phyloP scores from a whole-genome alignment of 1,140 invertebrate species.

The Hylaeus volcanicus region DNA sequence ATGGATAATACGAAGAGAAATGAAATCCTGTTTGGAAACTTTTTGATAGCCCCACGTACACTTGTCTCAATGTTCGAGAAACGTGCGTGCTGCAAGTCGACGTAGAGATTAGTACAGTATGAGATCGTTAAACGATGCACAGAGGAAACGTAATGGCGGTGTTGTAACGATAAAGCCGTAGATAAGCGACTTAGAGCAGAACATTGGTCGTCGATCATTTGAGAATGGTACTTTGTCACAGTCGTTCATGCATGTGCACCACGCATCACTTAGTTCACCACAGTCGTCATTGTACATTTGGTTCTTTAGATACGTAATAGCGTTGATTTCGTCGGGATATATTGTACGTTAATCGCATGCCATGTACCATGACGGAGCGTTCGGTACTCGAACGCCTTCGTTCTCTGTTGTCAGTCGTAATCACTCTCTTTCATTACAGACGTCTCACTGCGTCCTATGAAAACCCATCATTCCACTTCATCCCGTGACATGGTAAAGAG shows the following conservation, averaged over 20 bases:
- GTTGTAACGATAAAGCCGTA: slow-evolving; percentile 4
- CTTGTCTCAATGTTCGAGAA: background rate
- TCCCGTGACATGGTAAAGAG: too few relatives aligned
- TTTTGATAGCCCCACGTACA: background rate
- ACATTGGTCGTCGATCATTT: background rate
- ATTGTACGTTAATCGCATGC: slow-evolving; percentile 3
- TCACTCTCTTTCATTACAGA: background rate
- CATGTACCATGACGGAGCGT: background rate
- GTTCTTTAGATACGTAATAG: background rate
- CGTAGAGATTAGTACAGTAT: background rate
- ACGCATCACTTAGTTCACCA: slow-evolving; percentile 22
- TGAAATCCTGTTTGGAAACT: too few relatives aligned
- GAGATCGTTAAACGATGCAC: background rate
- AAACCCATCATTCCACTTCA: background rate
- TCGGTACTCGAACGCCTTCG: slow-evolving; percentile 1
- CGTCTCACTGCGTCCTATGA: background rate
- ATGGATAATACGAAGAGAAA: too few relatives aligned
- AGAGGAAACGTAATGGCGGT: background rate
- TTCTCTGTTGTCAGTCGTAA: background rate
- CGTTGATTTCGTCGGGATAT: background rate
- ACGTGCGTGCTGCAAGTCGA: background rate
- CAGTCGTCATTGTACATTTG: slow-evolving; percentile 14
- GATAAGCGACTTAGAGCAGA: slow-evolving; percentile 54
- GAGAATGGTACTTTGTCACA: slow-evolving; percentile 27
- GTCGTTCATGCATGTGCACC: slow-evolving; percentile 48